Evolutionary conservation across 2,888 invertebrate species (phyloP).

Genomic region (Leptopilina myrica): DNA sequence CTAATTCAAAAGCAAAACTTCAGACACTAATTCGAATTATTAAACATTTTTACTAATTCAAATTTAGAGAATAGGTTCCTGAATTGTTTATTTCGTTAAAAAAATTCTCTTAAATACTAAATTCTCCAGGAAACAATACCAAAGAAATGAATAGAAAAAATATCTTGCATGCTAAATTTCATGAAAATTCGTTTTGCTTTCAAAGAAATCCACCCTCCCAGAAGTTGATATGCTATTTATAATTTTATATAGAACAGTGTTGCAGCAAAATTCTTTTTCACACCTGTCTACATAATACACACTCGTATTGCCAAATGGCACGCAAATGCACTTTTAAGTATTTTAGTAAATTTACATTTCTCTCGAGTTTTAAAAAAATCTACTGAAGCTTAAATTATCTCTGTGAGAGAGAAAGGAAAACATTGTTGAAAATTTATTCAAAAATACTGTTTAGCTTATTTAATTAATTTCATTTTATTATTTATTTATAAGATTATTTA

Average conservation of each 20-base stretch:
- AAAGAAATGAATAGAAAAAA: no score
- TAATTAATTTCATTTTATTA: no score
- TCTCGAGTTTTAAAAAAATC: neutral
- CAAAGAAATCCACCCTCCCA: neutral
- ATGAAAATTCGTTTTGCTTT: constrained; percentile 28
- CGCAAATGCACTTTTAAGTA: constrained; percentile 14
- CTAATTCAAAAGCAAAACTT: no score
- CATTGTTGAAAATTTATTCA: neutral
- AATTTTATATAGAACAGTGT: constrained; percentile 15
- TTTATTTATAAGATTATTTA: no score
- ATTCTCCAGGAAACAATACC: no score
- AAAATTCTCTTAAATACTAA: no score
- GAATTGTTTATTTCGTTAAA: no score
- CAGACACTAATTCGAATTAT: no score
- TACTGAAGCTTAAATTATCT: neutral
- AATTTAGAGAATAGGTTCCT: no score
- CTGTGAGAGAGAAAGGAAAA: neutral
- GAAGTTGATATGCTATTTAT: constrained; percentile 2
- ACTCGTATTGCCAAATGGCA: constrained; percentile 7
- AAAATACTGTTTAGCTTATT: no score
- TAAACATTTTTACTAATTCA: no score
- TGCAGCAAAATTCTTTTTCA: constrained; percentile 1
- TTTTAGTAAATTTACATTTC: neutral
- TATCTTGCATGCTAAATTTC: constrained; percentile 7
- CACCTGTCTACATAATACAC: neutral